phyloP scores from a whole-genome alignment of 2,888 invertebrate genomes.

The Dicyrtoma fusca region DNA sequence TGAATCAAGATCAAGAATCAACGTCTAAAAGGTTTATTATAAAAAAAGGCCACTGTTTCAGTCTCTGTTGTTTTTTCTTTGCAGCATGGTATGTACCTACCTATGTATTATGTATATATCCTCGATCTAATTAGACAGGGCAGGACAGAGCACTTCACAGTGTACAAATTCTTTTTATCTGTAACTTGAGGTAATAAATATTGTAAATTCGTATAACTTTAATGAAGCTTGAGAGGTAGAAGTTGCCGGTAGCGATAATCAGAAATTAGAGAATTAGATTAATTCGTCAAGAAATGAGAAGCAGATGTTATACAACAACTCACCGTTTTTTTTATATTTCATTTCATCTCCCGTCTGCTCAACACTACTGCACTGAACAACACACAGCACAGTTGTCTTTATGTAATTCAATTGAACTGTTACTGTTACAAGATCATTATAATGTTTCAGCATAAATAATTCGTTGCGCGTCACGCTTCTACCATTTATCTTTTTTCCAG shows the following conservation, averaged over 20 bases:
- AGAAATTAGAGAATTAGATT: conserved; percentile 34
- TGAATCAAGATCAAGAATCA: no score
- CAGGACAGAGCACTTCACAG: background rate
- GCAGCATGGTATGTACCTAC: no score
- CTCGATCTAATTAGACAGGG: background rate
- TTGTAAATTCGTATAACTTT: conserved; percentile 2
- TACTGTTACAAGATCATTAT: conserved; percentile 10
- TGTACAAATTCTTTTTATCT: background rate
- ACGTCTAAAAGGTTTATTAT: no score
- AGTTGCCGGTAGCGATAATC: conserved; percentile 27
- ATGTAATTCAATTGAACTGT: conserved; percentile 12
- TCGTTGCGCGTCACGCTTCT: conserved; percentile 21
- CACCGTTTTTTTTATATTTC: background rate
- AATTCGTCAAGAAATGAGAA: conserved; percentile 32
- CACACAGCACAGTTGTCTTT: background rate
- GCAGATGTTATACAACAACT: conserved; percentile 31
- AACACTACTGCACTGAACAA: background rate
- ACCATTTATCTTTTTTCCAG: conserved; percentile 23
- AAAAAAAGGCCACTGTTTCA: no score
- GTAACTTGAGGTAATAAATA: conserved; percentile 8
- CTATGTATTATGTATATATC: no score
- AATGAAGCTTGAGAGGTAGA: conserved; percentile 35
- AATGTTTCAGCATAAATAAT: conserved; percentile 29
- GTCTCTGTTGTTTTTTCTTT: no score
- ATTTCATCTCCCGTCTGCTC: conserved; percentile 21